Percentiles rank a stretch among this genome's conserved stretches.
Evolutionary conservation across 2,113 vertebrate genomes (phyloP).

Genomic region (Anoplopoma fimbria): DNA sequence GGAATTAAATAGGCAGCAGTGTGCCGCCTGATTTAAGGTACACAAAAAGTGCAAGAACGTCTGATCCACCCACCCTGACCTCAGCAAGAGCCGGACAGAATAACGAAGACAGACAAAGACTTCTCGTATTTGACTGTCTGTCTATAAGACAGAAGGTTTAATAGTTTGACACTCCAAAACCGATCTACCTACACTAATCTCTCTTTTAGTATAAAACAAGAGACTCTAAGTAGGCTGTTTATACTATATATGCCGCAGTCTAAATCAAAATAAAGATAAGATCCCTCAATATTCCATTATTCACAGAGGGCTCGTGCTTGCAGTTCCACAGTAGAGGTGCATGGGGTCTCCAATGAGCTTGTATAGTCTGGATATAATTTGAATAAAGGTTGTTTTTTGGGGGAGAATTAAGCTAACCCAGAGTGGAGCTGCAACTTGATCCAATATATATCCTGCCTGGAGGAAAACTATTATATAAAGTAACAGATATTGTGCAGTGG

Average conservation of each 20-base stretch:
- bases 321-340: background rate
- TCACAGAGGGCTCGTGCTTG: background rate
- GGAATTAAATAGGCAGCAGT: constrained; percentile 24
- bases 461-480: constrained; percentile 31
- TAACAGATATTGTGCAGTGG: constrained; percentile 9
- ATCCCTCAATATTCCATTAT: constrained; percentile 13
- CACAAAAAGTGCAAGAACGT: constrained; percentile 20
- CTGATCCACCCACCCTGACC: constrained; percentile 14
- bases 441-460: background rate
- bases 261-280: constrained; percentile 4
- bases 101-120: constrained; percentile 6
- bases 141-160: constrained; percentile 8
- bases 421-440: background rate
- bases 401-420: constrained; percentile 6
- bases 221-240: background rate
- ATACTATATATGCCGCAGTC: background rate
- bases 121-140: no score
- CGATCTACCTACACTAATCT: background rate
- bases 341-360: background rate
- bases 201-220: background rate
- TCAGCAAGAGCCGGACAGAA: constrained; percentile 12
- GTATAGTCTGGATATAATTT: background rate
- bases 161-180: constrained; percentile 5
- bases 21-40: constrained; percentile 32
- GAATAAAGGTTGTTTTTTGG: background rate